Conservation (phyloP, 2,113 vertebrate species). For the Anoura caudifer region DNA sequence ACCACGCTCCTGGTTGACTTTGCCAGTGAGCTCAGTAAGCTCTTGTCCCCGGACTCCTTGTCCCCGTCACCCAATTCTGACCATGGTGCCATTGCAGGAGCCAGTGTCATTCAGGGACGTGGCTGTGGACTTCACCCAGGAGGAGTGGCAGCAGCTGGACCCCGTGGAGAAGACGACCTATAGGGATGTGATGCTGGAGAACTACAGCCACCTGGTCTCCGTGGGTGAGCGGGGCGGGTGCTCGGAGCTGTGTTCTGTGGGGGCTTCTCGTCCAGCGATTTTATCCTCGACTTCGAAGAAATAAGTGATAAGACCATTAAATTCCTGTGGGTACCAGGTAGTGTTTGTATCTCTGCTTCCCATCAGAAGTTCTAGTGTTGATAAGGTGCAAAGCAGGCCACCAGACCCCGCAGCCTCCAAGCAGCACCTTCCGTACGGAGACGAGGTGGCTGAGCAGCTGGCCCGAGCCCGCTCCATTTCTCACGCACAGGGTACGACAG, state of each 20-base stretch:
- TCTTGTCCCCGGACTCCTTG: accelerated
- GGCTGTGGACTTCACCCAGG: constrained; percentile 66
- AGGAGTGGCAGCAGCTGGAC: constrained; percentile 69
- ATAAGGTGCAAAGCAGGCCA: neutral
- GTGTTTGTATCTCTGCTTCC: neutral
- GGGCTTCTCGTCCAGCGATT: neutral
- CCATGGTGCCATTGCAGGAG: neutral
- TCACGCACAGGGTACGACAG: constrained; percentile 46
- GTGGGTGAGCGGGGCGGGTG: constrained; percentile 53
- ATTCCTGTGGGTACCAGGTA: neutral
- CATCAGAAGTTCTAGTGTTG: neutral
- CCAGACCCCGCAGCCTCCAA: neutral
- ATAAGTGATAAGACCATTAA: neutral
- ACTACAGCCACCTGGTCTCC: constrained; percentile 58
- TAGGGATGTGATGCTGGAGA: constrained; percentile 72
- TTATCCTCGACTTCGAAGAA: neutral
- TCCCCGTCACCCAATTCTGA: neutral
- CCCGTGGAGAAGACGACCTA: constrained; percentile 37
- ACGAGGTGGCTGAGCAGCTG: neutral
- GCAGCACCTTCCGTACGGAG: neutral
- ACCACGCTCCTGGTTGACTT: neutral
- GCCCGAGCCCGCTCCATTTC: neutral
- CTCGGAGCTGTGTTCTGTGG: neutral
- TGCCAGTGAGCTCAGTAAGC: neutral
- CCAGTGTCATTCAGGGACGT: constrained; percentile 63